Evolutionary conservation across 1,140 invertebrate species (phyloP), one percentile per base, ranked within the genome.

Genomic region (Psix sp.): DNA sequence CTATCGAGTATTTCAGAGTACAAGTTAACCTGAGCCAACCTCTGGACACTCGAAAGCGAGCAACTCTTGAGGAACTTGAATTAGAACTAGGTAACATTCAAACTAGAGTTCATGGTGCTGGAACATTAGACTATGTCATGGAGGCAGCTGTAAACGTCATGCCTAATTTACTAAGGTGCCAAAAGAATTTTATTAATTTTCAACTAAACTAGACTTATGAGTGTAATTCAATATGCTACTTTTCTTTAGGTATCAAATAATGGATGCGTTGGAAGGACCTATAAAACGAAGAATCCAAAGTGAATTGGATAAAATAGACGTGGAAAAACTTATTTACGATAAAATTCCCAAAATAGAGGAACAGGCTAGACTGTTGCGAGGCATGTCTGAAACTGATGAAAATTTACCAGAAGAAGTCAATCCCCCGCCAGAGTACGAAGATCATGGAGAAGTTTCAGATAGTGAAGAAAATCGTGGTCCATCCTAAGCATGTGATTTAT

Each of bases 11-110:
- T 77, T 89, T 94, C 9, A 91, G 89, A 57, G 90, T 89, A n/a
- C 86, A 89, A 68, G 67, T 94, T 0, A 90, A 91, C 42, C 74
- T 94, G 0, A 92, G 90, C 65, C 94, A 95, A 80, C 89, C 92
- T 0, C 82, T 95, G 43, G 94, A 96, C 77, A 93, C 92, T 0
- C 88, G 93, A 39, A 91, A 94, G 62, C 90, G 88, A 10, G 91
- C 93, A 0, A 84, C 87, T 59, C 89, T 95, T 6, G 91, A 92
- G 76, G 90, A 93, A 48, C 85, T 95, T 7, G 90, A 95, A 74
- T 83, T 96, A 10, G 93, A 94, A 84, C 80, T 96, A 72, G 94
- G 94, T 11, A 95, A 95, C 79, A 94, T 95, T 68, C 93, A 94
- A 84, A 87, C 94, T 0, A 77, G 85, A 21, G 77, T 86, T 42